Base-by-base conservation (phyloP, 2,888 invertebrate genomes). In the Malachius bipustulatus region DNA sequence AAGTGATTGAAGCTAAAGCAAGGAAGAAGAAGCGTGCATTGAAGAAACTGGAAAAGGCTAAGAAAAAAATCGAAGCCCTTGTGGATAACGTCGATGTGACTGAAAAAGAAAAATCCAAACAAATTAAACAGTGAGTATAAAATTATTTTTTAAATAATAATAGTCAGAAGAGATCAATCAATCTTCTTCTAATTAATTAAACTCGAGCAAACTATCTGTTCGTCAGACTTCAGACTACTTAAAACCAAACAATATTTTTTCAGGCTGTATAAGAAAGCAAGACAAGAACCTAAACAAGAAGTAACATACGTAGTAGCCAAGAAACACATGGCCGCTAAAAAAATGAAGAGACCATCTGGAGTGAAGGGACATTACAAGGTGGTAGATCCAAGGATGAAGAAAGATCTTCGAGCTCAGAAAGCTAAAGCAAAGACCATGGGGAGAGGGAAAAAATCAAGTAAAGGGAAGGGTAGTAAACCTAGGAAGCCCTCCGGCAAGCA, bases 311-410 rank as follows among this genome's bases (percentile, higher is more conserved):
- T 96, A 0, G 93, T 97, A 1, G 82, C 93, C 16, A 94, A 89
- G 60, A 97, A 90, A 60, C 77, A 81, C 48, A 74, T 71, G 43
- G 71, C 82, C 1, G 77, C 80, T 0, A 88, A 85, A 54, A 70
- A 78, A 34, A 77, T 80, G 39, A 68, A 73, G 33, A 70, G 91
- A 45, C 94, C 94, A 4, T 64, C 77, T 1, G 93, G 93, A 27
- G 81, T 93, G 13, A 89, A 89, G 62, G 96, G 96, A 34, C 81
- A 74, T 16, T 96, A 83, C 63, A 89, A 81, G 60, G 81, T 94
- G n/a, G 97, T 97, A 3, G 97, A 97, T 72, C 78, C 83, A 2
- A 70, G 97, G 47, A 82, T 94, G 82, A 97, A 96, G 64, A 96
- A 96, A 62, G 97, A 97, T 59, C 65, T 81, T 52, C 70, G 82